Conservation (phyloP, 2,888 invertebrate genomes). For the Pherbina coryleti region DNA sequence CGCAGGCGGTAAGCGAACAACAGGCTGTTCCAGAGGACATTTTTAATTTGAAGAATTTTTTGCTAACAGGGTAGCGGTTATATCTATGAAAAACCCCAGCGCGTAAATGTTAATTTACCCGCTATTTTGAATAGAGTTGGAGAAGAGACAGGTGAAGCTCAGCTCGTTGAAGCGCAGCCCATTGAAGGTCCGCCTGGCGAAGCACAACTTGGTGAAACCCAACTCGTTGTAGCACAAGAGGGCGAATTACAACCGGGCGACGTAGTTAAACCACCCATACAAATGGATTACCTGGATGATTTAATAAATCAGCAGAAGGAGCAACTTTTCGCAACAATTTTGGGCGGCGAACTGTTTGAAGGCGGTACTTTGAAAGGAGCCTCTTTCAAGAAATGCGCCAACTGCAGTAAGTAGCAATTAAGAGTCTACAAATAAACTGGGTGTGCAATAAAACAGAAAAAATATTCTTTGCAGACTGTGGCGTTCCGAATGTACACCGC, state of each 20-base stretch:
- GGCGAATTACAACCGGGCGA: background rate
- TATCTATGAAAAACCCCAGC: slow-evolving; percentile 44
- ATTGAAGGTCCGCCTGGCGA: background rate
- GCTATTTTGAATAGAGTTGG: background rate
- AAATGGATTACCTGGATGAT: slow-evolving; percentile 64
- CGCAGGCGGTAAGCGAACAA: slow-evolving; percentile 37
- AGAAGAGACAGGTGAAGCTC: background rate
- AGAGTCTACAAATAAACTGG: slow-evolving; percentile 32
- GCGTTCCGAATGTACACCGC: slow-evolving; percentile 65
- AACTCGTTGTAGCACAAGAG: slow-evolving; percentile 38
- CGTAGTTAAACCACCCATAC: slow-evolving; percentile 46
- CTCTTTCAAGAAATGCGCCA: slow-evolving; percentile 59
- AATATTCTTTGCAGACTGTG: slow-evolving; percentile 59
- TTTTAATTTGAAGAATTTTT: background rate
- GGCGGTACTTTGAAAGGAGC: slow-evolving; percentile 50
- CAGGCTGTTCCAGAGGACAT: background rate
- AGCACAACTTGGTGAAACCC: slow-evolving; percentile 38
- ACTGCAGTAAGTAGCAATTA: slow-evolving; percentile 58
- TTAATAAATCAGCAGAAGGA: slow-evolving; percentile 63
- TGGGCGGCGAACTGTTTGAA: slow-evolving; percentile 39
- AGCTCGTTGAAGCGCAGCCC: background rate
- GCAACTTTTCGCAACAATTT: slow-evolving; percentile 59
- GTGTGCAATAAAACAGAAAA: too few relatives aligned
- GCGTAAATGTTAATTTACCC: background rate
- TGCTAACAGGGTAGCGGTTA: slow-evolving; percentile 45